phyloP scores from a whole-genome alignment of 2,797 vertebrate genomes.

The Siniperca scherzeri region DNA sequence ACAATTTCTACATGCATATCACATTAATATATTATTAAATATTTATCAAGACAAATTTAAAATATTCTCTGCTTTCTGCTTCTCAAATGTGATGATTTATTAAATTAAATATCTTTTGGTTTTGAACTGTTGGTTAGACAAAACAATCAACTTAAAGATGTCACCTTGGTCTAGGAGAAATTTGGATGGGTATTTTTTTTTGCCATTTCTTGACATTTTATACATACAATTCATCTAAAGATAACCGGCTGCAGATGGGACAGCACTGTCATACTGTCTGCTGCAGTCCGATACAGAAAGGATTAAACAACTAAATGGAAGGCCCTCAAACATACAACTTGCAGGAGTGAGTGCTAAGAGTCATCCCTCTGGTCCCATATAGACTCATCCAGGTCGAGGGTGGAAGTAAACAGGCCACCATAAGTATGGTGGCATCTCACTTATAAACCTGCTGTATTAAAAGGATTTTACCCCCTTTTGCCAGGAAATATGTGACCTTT shows the following conservation, averaged over 20 bases:
- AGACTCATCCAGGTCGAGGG: neutral
- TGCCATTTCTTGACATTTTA: too few relatives aligned
- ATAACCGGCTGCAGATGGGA: too few relatives aligned
- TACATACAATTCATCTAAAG: too few relatives aligned
- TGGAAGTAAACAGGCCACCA: too few relatives aligned
- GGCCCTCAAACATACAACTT: neutral
- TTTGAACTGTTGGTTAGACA: neutral
- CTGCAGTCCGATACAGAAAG: too few relatives aligned
- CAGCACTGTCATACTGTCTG: too few relatives aligned
- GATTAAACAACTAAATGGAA: neutral
- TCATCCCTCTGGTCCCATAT: neutral
- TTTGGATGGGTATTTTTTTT: too few relatives aligned
- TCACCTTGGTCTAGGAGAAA: neutral
- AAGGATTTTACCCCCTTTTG: neutral
- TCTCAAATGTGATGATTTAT: neutral
- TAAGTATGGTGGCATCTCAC: neutral
- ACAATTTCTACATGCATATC: neutral
- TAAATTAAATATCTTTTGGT: neutral
- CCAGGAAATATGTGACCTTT: constrained; percentile 88
- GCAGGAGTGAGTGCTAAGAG: neutral
- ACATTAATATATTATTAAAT: neutral
- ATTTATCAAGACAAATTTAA: neutral
- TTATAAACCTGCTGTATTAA: neutral
- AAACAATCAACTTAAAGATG: neutral
- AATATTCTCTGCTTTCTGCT: neutral